These are phyloP conservation scores for Drosophila pectinifera DNA, from an alignment of 1,140 invertebrate genomes.

Conservation along the genomic window DNA sequence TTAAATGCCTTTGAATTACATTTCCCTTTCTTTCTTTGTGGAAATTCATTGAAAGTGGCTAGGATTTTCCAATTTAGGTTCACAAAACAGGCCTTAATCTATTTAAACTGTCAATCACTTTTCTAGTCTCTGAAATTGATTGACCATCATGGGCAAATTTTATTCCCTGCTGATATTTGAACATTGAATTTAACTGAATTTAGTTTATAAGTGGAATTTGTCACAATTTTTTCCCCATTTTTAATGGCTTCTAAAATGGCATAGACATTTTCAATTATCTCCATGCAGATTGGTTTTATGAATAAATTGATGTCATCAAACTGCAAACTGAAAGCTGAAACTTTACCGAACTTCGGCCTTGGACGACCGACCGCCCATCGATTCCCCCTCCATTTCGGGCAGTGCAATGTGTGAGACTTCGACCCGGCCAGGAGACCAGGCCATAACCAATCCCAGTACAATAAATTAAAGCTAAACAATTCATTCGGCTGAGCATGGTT, in stretches of 20 bases:
- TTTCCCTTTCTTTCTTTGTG: no score
- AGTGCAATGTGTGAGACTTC: slow-evolving; percentile 18
- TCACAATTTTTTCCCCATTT: background rate
- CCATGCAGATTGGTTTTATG: slow-evolving; percentile 32
- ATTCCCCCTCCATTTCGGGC: slow-evolving; percentile 18
- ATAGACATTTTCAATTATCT: slow-evolving; percentile 28
- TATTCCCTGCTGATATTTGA: background rate
- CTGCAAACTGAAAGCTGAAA: slow-evolving; percentile 34
- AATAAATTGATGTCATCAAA: slow-evolving; percentile 50
- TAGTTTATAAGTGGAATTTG: slow-evolving; percentile 7
- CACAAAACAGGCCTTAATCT: background rate
- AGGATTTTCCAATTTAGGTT: background rate
- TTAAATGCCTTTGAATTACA: no score
- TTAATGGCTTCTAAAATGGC: slow-evolving; percentile 11
- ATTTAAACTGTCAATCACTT: background rate
- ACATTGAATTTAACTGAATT: slow-evolving; percentile 4
- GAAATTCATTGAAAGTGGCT: no score
- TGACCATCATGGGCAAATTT: background rate
- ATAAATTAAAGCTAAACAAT: slow-evolving; percentile 80
- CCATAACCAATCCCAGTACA: slow-evolving; percentile 59
- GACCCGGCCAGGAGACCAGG: slow-evolving; percentile 26
- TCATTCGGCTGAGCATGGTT: slow-evolving; percentile 52
- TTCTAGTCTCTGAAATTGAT: background rate
- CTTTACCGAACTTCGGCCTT: slow-evolving; percentile 38
- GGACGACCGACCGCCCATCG: slow-evolving; percentile 16